Conservation (phyloP, 2,797 vertebrate species). For the Coccyzus lansbergi region DNA sequence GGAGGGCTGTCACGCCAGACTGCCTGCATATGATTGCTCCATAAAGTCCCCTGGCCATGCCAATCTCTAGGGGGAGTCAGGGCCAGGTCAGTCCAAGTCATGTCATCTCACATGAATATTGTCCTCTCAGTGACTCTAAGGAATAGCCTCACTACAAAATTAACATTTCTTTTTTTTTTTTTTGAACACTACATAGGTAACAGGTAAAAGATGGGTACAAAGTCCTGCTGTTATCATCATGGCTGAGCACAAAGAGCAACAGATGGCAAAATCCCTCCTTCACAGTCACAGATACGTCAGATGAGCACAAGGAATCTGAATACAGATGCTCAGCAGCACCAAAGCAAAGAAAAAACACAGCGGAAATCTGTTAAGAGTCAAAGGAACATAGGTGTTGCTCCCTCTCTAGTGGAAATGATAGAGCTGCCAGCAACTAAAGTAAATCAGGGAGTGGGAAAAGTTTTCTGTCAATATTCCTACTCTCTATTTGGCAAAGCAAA, state of each 20-base stretch:
- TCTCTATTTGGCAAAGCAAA: slow-evolving; percentile 1
- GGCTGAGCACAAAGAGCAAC: neutral
- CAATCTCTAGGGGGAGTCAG: accelerated
- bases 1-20: neutral
- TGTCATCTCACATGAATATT: accelerated
- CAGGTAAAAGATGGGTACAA: neutral
- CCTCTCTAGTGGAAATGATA: neutral
- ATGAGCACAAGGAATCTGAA: neutral
- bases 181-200: neutral
- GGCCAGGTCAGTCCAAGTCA: neutral
- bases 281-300: neutral
- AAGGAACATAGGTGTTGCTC: neutral
- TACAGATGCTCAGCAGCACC: neutral
- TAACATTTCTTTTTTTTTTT: neutral
- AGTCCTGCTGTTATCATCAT: neutral
- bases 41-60: neutral
- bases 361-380: neutral
- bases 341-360: neutral
- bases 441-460: accelerated
- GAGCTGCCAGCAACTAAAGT: neutral
- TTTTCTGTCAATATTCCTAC: neutral
- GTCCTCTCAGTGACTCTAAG: neutral
- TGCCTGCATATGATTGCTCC: neutral
- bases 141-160: neutral
- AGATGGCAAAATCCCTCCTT: neutral